Percentiles rank a stretch among this genome's conserved stretches.
These are phyloP conservation scores for Phylloscopus trochiloides DNA, from an alignment of 2,113 vertebrate species.

Conservation along the genomic window DNA sequence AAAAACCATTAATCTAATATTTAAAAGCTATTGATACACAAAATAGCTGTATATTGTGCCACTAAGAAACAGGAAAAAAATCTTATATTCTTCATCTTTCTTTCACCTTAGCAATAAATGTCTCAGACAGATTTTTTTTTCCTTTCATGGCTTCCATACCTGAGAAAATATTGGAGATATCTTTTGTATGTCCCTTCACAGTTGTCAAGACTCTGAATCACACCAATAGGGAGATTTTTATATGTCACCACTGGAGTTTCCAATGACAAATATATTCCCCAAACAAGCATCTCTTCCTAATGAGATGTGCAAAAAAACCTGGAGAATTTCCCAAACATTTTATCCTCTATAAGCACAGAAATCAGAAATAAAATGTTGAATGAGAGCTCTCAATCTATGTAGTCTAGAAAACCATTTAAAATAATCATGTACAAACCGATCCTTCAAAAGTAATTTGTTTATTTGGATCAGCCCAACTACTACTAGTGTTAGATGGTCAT, in stretches of 20 bases:
- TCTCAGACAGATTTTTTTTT: background rate
- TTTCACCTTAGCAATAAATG: background rate
- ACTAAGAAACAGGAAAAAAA: background rate
- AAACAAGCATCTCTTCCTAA: background rate
- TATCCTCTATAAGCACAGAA: background rate
- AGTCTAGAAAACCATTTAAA: background rate
- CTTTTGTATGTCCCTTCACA: background rate
- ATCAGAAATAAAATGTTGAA: background rate
- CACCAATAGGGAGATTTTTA: background rate
- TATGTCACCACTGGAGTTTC: background rate
- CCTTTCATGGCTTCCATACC: background rate
- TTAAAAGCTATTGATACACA: background rate
- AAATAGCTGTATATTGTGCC: background rate
- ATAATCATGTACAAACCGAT: rapidly evolving
- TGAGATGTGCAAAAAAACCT: background rate
- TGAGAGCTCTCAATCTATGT: background rate
- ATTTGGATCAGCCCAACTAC: background rate
- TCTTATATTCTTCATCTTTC: background rate
- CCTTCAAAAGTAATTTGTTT: background rate
- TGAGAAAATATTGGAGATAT: background rate
- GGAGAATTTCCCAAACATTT: background rate
- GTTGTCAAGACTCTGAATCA: background rate
- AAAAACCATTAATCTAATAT: background rate
- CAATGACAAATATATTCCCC: background rate
- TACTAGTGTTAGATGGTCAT: background rate